A percentile compares a stretch with the other conserved stretches of the same genome.
phyloP scores from a whole-genome alignment of 2,113 vertebrate genomes.

The Burhinus oedicnemus region DNA sequence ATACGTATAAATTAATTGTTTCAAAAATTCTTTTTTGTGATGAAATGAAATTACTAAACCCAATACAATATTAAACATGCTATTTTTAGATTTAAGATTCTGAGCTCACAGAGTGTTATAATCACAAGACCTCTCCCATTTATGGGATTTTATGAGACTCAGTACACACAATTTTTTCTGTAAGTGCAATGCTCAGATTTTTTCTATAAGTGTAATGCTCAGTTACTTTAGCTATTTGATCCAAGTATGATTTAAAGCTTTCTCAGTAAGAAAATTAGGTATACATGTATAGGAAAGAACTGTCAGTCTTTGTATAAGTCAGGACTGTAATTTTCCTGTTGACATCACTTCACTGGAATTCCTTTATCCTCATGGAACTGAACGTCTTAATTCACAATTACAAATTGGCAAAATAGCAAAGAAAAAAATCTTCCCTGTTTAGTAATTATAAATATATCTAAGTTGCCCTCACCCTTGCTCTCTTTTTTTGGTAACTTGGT shows the following conservation, averaged over 20 bases:
- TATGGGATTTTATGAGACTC: not conserved
- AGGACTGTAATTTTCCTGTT: not conserved
- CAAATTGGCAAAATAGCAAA: not conserved
- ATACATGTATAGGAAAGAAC: not conserved
- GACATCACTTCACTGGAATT: not conserved
- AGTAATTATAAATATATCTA: not conserved
- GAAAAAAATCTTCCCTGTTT: not conserved
- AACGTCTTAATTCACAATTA: not conserved
- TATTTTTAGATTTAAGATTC: not conserved
- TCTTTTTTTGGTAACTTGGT: not conserved
- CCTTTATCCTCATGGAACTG: not conserved
- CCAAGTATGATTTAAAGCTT: not conserved
- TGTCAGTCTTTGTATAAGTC: not conserved
- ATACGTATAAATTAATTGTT: not conserved
- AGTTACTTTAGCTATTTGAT: not conserved
- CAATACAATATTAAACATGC: not conserved
- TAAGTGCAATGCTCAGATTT: not conserved
- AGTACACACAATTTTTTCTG: not conserved
- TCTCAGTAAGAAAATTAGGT: not conserved
- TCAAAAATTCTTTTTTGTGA: not conserved
- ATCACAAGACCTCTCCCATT: not conserved
- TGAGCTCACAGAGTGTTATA: not conserved
- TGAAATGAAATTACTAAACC: not conserved
- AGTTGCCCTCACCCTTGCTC: not conserved
- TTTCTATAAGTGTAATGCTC: not conserved